Percentiles rank a stretch among this genome's conserved stretches.
phyloP scores from a whole-genome alignment of 2,888 invertebrate species.

The Peribatodes rhomboidaria region DNA sequence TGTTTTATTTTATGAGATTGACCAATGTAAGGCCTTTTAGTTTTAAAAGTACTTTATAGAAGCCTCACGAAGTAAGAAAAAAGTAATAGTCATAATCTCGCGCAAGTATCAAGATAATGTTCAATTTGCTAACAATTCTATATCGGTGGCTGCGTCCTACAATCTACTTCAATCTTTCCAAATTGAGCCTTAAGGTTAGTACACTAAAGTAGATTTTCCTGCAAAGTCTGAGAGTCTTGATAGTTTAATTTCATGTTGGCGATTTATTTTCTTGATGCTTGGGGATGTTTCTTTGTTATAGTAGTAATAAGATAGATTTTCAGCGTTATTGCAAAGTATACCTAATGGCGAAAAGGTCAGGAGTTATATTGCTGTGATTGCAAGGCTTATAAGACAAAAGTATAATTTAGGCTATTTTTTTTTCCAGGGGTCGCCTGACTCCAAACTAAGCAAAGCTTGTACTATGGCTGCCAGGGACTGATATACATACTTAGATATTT shows the following conservation, averaged over 20 bases:
- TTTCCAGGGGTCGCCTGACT: too few relatives aligned
- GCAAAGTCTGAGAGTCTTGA: conserved; percentile 33
- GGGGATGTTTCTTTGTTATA: conserved; percentile 36
- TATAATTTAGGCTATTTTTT: too few relatives aligned
- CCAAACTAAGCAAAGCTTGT: too few relatives aligned
- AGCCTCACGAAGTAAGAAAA: conserved; percentile 3
- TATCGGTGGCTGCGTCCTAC: conserved; percentile 40
- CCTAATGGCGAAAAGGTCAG: background rate
- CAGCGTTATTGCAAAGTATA: conserved; percentile 11
- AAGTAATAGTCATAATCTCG: conserved; percentile 27
- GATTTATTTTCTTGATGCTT: conserved; percentile 39
- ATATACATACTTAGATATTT: too few relatives aligned
- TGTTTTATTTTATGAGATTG: too few relatives aligned
- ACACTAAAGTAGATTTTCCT: conserved; percentile 19
- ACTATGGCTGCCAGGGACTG: too few relatives aligned
- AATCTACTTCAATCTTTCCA: conserved; percentile 40
- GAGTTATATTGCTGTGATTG: conserved; percentile 13
- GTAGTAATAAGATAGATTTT: conserved; percentile 26
- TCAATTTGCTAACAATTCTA: conserved; percentile 43
- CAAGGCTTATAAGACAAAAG: conserved; percentile 4
- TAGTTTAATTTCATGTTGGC: conserved; percentile 47
- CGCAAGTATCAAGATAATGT: conserved; percentile 35
- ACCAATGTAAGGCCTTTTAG: too few relatives aligned
- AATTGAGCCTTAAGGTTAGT: conserved; percentile 13
- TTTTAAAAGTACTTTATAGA: background rate